These are phyloP conservation scores for Hesperia comma DNA, from an alignment of 2,888 invertebrate species.

Conservation along the genomic window DNA sequence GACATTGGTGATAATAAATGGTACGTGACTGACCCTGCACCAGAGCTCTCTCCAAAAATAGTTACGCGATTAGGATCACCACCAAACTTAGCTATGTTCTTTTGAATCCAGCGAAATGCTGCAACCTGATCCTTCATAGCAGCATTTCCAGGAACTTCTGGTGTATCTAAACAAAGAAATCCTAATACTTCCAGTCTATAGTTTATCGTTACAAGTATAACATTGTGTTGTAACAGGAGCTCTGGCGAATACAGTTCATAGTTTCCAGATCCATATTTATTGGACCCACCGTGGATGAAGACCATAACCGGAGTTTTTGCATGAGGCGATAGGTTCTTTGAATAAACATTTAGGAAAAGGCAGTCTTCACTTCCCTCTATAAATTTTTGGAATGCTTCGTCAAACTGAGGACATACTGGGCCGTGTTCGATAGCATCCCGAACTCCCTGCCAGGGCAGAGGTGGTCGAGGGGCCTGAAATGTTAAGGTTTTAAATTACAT, in stretches of 20 bases:
- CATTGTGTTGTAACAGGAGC: constrained; percentile 60
- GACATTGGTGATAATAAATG: constrained; percentile 65
- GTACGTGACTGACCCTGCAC: constrained; percentile 59
- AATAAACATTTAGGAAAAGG: constrained; percentile 61
- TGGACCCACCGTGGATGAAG: constrained; percentile 66
- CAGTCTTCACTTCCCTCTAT: constrained; percentile 59
- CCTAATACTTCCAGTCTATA: constrained; percentile 65
- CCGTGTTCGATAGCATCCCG: constrained; percentile 57
- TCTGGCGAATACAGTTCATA: constrained; percentile 57
- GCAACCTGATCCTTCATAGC: constrained; percentile 63
- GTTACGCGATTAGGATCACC: constrained; percentile 58
- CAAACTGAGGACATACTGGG: constrained; percentile 56
- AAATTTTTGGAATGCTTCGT: constrained; percentile 44
- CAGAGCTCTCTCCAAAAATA: constrained; percentile 64
- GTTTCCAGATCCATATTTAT: constrained; percentile 57
- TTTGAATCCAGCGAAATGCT: constrained; percentile 56
- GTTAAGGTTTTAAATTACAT: background rate
- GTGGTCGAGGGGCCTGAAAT: constrained; percentile 59
- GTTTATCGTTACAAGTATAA: constrained; percentile 66
- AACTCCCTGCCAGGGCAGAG: constrained; percentile 56
- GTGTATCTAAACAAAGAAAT: constrained; percentile 55
- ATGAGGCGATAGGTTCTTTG: constrained; percentile 46
- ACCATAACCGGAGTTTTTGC: constrained; percentile 63
- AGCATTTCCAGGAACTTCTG: constrained; percentile 63
- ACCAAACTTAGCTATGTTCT: constrained; percentile 57